A percentile compares a stretch with the other conserved stretches of the same genome.
phyloP scores from a whole-genome alignment of 53 echinoderm and acorn worm species.

The Echinometra lucunter region DNA sequence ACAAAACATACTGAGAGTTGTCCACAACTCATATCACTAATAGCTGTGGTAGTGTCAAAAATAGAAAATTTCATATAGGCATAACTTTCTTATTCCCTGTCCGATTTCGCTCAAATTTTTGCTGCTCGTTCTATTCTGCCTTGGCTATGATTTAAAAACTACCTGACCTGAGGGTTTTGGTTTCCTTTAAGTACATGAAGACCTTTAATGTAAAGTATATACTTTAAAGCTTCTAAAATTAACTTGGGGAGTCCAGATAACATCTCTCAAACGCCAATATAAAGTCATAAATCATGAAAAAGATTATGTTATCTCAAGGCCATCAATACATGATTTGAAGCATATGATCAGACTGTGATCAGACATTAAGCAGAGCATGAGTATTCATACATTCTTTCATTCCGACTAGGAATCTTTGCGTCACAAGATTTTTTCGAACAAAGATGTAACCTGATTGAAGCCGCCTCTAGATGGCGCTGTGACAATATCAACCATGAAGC shows the following conservation, averaged over 20 bases:
- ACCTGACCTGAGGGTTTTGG: no score
- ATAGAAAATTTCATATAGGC: no score
- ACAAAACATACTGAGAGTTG: no score
- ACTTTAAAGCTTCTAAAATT: neutral
- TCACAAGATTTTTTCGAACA: neutral
- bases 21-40: no score
- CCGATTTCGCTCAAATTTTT: no score
- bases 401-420: neutral
- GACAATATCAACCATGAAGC: neutral
- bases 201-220: neutral
- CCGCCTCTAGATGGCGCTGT: neutral
- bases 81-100: no score
- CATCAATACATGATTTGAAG: neutral
- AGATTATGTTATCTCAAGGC: neutral
- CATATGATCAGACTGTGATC: neutral
- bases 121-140: no score
- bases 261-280: neutral
- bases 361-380: neutral
- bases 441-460: neutral
- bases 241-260: neutral
- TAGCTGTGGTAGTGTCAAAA: no score
- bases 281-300: neutral
- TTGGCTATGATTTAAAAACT: no score
- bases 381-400: neutral
- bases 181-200: no score